Evolutionary conservation across 1,140 invertebrate species (phyloP), one percentile per base, ranked within the genome.

Genomic region (Eubasilissa regina): DNA sequence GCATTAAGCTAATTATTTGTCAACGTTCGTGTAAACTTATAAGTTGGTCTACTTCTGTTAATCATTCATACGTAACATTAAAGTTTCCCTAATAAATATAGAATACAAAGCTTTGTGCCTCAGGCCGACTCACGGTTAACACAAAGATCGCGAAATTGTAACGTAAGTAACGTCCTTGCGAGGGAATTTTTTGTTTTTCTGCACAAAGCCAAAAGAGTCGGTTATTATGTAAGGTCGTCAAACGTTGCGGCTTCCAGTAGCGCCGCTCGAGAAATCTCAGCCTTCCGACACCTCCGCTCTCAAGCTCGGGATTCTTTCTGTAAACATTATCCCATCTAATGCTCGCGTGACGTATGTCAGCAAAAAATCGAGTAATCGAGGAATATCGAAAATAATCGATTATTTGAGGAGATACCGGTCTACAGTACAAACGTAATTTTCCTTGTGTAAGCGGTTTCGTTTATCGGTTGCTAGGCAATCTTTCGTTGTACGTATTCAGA

Each of bases 301-400:
- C 58, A 7, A 43, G 11, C 58, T 64, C 19, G 10, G n/a, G 19
- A 44, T 6, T 35, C 13, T 10, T 64, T 43, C 19, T 64, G 19
- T 25, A 25, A 25, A 25, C 35, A 19, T 64, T 64, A 25, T 43
- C 12, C 19, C 8, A n/a, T n/a, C n/a, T n/a, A n/a, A n/a, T n/a
- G n/a, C n/a, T n/a, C n/a, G 60, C 9, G 19, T 10, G 35, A 35
- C 35, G 35, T 25, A 10, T 13, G 4, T 35, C 19, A 4, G 19
- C 25, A 35, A 21, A n/a, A 25, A 64, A 64, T 64, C 60, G 60
- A 35, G 1, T 35, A 35, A 35, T 35, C 25, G 25, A n/a, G n/a
- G n/a, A n/a, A n/a, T n/a, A n/a, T n/a, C n/a, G 25, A 35, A 64
- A 64, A 64, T 13, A 64, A 64, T 64, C 60, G 60, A 64, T 64